Percentiles rank a stretch among this genome's conserved stretches.
Evolutionary conservation across 1,140 invertebrate species (phyloP).

Genomic region (Nephotettix cincticeps): DNA sequence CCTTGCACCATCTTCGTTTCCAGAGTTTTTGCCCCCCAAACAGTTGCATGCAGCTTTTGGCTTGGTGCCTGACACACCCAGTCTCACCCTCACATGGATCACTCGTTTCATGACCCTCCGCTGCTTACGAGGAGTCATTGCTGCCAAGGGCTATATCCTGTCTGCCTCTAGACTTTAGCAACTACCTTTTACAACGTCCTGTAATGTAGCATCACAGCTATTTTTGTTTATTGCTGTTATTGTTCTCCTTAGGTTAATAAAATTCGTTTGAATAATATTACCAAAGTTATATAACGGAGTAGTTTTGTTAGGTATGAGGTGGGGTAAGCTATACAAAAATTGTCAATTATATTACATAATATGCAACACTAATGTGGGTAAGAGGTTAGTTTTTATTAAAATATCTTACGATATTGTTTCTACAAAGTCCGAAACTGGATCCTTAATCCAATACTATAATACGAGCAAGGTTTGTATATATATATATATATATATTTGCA

Average conservation of each 20-base stretch:
- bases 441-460: no score
- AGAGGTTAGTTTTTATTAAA: no score
- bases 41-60: constrained; percentile 16
- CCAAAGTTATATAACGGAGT: no score
- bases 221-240: background rate
- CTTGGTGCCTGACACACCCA: background rate
- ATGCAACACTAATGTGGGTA: no score
- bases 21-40: background rate
- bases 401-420: no score
- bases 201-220: background rate
- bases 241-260: background rate
- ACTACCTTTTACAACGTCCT: background rate
- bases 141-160: constrained; percentile 4
- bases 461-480: no score
- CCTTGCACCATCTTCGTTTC: background rate
- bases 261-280: no score
- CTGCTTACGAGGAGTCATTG: background rate
- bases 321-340: no score
- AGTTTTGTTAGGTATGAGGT: no score
- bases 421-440: no score
- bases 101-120: background rate
- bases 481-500: no score
- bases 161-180: background rate
- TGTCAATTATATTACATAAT: no score
- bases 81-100: background rate